Conservation (phyloP, 2,888 invertebrate genomes). For the Andrena flavipes region DNA sequence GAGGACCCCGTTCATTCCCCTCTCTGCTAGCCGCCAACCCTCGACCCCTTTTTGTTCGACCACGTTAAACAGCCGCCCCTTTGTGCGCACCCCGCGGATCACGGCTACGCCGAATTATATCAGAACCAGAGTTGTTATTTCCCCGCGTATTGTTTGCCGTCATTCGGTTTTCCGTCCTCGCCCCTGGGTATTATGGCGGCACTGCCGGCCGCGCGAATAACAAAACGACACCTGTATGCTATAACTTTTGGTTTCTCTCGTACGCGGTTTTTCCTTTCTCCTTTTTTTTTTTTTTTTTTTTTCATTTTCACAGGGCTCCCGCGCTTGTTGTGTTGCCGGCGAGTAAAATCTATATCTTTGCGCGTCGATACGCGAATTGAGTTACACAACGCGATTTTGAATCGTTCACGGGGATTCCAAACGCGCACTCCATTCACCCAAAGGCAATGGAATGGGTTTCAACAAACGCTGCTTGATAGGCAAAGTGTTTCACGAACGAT, state of each 20-base stretch:
- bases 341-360: constrained; percentile 8
- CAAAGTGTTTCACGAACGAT: too few species aligned
- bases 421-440: too few species aligned
- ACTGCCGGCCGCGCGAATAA: constrained; percentile 10
- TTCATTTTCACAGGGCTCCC: neutral
- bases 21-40: neutral
- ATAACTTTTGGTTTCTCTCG: neutral
- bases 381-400: neutral
- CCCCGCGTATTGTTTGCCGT: constrained; percentile 10
- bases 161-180: constrained; percentile 12
- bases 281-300: neutral
- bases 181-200: neutral
- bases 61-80: constrained; percentile 19
- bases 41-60: constrained; percentile 11
- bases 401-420: neutral
- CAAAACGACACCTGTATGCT: constrained; percentile 12
- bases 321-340: neutral
- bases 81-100: neutral
- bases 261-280: neutral
- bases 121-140: constrained; percentile 33
- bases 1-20: neutral
- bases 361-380: neutral
- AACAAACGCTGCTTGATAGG: too few species aligned
- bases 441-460: too few species aligned
- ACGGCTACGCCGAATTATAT: constrained; percentile 4